Conservation (phyloP, 2,888 invertebrate genomes). For the Drosophila sordidapex region DNA sequence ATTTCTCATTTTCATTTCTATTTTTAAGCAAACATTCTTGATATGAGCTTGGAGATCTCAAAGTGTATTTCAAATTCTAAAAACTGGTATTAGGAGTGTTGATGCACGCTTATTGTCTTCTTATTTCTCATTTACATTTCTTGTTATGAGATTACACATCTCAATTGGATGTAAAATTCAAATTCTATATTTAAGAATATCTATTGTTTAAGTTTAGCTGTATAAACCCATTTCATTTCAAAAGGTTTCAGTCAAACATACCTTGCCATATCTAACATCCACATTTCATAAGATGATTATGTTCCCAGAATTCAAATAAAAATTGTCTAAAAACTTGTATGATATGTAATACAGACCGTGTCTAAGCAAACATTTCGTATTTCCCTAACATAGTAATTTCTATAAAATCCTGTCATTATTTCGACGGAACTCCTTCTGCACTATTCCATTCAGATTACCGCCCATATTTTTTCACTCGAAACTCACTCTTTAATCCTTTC, state of each 20-base stretch:
- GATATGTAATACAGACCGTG: no score
- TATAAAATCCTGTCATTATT: not conserved
- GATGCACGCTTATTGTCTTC: not conserved
- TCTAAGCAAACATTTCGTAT: not conserved
- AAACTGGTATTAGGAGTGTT: not conserved
- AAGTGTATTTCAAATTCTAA: not conserved
- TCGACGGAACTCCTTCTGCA: slow-evolving; percentile 2
- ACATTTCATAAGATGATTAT: no score
- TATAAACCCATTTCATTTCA: no score
- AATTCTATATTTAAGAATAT: no score
- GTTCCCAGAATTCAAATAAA: no score
- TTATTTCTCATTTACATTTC: not conserved
- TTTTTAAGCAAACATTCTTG: not conserved
- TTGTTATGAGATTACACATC: no score
- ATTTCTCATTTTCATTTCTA: not conserved
- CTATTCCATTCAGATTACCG: not conserved
- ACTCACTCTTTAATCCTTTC: slow-evolving; percentile 15
- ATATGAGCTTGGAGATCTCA: not conserved
- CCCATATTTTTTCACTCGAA: not conserved
- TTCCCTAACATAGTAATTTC: not conserved
- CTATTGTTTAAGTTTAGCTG: no score
- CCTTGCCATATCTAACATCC: no score
- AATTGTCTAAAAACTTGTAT: no score
- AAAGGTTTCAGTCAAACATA: no score
- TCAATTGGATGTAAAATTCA: no score